phyloP scores from a whole-genome alignment of 1,140 invertebrate genomes.

The Stegodyphus mimosarum region DNA sequence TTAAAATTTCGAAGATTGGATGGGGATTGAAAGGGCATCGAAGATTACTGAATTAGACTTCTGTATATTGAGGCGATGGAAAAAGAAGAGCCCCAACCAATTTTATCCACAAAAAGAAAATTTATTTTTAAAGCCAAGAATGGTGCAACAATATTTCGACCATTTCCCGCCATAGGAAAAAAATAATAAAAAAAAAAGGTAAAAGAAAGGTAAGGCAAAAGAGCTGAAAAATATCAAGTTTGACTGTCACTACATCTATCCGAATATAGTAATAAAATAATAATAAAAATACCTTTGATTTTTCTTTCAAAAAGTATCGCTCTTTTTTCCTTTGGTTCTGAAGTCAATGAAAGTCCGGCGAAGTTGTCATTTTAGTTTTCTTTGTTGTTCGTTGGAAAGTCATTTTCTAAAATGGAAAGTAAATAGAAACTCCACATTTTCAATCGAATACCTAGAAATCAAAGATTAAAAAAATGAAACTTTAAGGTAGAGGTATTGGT shows the following conservation, averaged over 20 bases:
- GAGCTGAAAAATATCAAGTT: conserved; percentile 50
- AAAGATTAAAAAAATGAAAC: conserved; percentile 45
- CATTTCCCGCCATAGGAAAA: conserved; percentile 39
- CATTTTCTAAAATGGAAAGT: conserved; percentile 61
- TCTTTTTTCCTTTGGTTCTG: conserved; percentile 1
- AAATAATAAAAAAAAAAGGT: neutral
- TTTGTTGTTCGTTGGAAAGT: conserved; percentile 41
- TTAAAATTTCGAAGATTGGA: conserved; percentile 53
- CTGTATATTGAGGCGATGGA: conserved; percentile 31
- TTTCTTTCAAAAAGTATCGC: conserved; percentile 40
- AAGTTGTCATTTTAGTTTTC: conserved; percentile 59
- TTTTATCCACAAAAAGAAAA: conserved; percentile 26
- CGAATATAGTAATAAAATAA: conserved; percentile 59
- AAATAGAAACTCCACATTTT: conserved; percentile 57
- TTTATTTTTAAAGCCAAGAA: conserved; percentile 47
- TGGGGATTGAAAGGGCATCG: conserved; percentile 42
- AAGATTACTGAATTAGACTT: conserved; percentile 57
- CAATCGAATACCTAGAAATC: conserved; percentile 44
- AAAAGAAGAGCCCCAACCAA: conserved; percentile 26
- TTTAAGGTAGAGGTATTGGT: neutral
- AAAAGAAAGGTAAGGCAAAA: conserved; percentile 33
- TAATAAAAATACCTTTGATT: conserved; percentile 48
- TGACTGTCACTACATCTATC: conserved; percentile 52
- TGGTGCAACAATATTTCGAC: conserved; percentile 57
- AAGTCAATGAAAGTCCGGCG: conserved; percentile 52